Base-by-base conservation (phyloP, 1,140 invertebrate genomes). In the Ceratina australensis region DNA sequence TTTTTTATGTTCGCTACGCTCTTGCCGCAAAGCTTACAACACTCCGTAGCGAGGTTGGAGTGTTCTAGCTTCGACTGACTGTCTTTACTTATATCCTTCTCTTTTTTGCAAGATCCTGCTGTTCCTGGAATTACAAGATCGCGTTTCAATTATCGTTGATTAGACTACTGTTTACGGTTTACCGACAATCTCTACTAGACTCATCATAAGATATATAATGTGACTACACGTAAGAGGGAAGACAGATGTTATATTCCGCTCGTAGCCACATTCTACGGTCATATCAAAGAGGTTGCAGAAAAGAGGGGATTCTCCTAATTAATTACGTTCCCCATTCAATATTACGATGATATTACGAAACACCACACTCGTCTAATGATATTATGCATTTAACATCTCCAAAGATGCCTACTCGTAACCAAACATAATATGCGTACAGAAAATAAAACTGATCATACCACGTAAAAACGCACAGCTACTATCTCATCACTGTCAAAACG, bases 1-100 rank as follows among this genome's bases (percentile, higher is more conserved):
- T 92, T 92, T 89, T 92, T 92, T 78, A 92, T 90, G 82, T 92
- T 92, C 72, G 91, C 90, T 85, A 92, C 92, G 78, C 84, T 92
- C 85, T 92, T 92, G 81, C 91, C 91, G 81, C 92, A 92, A 69
- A 90, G 83, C 80, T 90, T 91, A 87, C 92, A 92, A 82, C 90
- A 87, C 83, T 90, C 91, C 79, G 87, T 81, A 87, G 88, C 86
- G 72, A 90, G 84, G 69, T 87, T 87, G 64, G 87, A 79, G 73
- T 86, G 75, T 57, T 92, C 91, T 88, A 90, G 88, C 80, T 92
- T 92, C 90, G 81, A 80, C 42, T 89, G 89, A 89, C 63, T 79
- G 74, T 92, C 90, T 91, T 89, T 92, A 92, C 71, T 89, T 88
- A 90, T 87, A 87, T 91, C 91, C 89, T 89, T 91, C 79, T 92